Percentiles rank a stretch among this genome's conserved stretches.
Evolutionary conservation across 2,888 invertebrate species (phyloP).

Genomic region (Cecidostiba fungosa): DNA sequence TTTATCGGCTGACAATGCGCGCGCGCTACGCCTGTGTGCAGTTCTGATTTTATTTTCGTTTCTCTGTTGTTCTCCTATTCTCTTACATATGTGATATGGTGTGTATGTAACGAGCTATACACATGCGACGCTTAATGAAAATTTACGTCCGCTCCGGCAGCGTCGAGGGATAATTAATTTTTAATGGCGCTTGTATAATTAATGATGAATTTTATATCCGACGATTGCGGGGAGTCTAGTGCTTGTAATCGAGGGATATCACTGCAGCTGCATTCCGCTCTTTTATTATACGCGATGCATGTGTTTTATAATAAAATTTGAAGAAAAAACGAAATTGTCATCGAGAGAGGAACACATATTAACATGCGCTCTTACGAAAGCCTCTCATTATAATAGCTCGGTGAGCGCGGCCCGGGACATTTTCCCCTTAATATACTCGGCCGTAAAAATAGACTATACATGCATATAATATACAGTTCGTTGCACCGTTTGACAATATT

Average conservation of each 20-base stretch:
- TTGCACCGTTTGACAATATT: not conserved
- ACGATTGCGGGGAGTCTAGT: not conserved
- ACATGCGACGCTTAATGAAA: not conserved
- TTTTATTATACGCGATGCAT: not conserved
- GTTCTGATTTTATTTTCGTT: not conserved
- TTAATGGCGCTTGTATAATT: slow-evolving; percentile 20
- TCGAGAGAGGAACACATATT: not conserved
- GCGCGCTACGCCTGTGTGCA: not conserved
- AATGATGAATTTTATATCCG: slow-evolving; percentile 40
- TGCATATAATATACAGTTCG: not conserved
- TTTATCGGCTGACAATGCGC: slow-evolving; percentile 59
- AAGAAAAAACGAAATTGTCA: not conserved
- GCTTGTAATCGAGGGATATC: too few relatives aligned
- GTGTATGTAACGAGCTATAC: not conserved
- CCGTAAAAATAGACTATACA: too few relatives aligned
- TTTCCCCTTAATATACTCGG: slow-evolving; percentile 22
- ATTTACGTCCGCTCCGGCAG: not conserved
- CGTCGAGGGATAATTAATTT: slow-evolving; percentile 19
- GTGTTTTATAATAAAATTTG: not conserved
- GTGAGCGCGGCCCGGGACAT: not conserved
- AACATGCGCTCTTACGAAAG: not conserved
- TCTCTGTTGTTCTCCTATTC: not conserved
- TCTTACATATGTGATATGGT: not conserved
- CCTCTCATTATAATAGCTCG: slow-evolving; percentile 13
- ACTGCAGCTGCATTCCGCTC: too few relatives aligned